Evolutionary conservation across 2,888 invertebrate species (phyloP).

Genomic region (Allophyes oxyacanthae): DNA sequence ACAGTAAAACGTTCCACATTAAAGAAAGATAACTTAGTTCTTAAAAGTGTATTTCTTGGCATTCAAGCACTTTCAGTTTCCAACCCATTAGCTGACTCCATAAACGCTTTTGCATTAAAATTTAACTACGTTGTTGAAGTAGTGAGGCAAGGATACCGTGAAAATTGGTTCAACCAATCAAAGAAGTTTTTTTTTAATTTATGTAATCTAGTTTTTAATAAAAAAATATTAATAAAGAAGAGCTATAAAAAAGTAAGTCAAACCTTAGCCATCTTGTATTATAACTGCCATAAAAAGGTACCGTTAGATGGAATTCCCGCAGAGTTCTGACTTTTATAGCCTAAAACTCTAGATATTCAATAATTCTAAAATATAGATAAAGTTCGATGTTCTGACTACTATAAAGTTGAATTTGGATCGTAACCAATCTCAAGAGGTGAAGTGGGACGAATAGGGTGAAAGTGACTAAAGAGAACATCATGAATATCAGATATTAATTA

Average conservation of each 20-base stretch:
- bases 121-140: conserved; percentile 37
- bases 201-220: conserved; percentile 1
- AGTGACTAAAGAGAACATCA: no score
- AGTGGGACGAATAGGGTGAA: neutral
- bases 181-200: neutral
- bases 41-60: conserved; percentile 58
- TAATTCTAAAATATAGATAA: conserved; percentile 31
- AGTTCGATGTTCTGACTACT: conserved; percentile 22
- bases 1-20: conserved; percentile 55
- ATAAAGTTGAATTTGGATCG: conserved; percentile 37
- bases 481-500: no score
- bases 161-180: conserved; percentile 24
- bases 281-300: neutral
- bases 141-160: conserved; percentile 10
- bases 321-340: conserved; percentile 1
- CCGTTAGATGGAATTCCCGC: neutral
- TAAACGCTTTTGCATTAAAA: conserved; percentile 53
- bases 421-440: conserved; percentile 15
- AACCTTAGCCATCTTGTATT: neutral
- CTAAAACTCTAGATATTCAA: conserved; percentile 8
- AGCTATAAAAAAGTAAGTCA: no score
- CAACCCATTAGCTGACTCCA: conserved; percentile 58
- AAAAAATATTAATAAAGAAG: no score
- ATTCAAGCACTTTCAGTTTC: conserved; percentile 55
- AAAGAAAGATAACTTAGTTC: conserved; percentile 55